phyloP scores from a whole-genome alignment of 2,888 invertebrate species.

The Clunio marinus region DNA sequence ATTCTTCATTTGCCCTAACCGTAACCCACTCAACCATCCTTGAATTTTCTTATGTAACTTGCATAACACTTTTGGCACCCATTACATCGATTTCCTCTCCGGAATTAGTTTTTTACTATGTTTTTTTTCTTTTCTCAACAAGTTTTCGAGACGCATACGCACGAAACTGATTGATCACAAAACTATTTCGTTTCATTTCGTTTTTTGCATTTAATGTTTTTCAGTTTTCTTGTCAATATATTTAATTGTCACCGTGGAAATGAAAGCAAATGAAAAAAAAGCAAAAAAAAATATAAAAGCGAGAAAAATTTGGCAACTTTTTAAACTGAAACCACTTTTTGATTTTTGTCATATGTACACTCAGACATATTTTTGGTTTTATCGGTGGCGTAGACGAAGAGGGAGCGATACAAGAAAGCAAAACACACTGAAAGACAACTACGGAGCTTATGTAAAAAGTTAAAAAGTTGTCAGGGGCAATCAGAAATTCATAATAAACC shows the following conservation, averaged over 20 bases:
- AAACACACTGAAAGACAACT: not conserved
- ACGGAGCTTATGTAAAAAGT: not conserved
- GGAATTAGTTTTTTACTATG: not conserved
- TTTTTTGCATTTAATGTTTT: not conserved
- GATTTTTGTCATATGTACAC: not conserved
- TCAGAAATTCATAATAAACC: not conserved
- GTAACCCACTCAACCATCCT: not conserved
- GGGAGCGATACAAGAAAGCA: not conserved
- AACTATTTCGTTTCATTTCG: not conserved
- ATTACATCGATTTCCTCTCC: not conserved
- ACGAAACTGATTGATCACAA: not conserved
- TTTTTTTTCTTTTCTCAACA: not conserved
- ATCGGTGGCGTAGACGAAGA: too few species aligned
- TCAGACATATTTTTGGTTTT: not conserved
- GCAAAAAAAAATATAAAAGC: too few species aligned
- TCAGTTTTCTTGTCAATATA: too few species aligned
- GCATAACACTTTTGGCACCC: not conserved
- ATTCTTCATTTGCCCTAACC: too few species aligned
- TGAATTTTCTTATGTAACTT: not conserved
- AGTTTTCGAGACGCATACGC: too few species aligned
- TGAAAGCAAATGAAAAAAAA: not conserved
- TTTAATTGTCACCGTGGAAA: not conserved
- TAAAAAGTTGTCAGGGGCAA: not conserved
- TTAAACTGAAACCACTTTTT: not conserved
- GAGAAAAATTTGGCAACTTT: slow-evolving; percentile 1